Evolutionary conservation across 2,113 vertebrate genomes (phyloP).

Genomic region (Burhinus oedicnemus): DNA sequence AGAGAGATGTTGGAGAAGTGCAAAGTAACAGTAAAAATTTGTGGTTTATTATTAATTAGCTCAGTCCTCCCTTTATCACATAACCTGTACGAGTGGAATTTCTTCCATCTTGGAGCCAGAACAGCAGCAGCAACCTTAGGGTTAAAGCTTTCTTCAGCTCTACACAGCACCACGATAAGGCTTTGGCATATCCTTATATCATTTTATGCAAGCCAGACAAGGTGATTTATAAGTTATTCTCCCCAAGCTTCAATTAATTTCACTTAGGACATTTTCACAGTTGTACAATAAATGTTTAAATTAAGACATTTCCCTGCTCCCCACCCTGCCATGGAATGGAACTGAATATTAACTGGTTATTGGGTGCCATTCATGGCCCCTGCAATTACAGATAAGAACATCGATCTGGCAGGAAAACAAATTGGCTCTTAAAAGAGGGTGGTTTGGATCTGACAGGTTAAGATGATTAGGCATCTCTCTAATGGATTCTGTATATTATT

Average conservation of each 20-base stretch:
- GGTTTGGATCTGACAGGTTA: slow-evolving; percentile 69
- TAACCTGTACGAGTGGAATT: slow-evolving; percentile 33
- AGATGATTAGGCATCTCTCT: slow-evolving; percentile 67
- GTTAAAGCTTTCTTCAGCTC: slow-evolving; percentile 45
- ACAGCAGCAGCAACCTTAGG: background rate
- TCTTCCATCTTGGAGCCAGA: background rate
- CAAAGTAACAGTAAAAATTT: background rate
- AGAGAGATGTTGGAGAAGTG: background rate
- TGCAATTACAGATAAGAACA: slow-evolving; percentile 74
- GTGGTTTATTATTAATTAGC: background rate
- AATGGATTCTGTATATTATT: slow-evolving; percentile 55
- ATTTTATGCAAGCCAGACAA: slow-evolving; percentile 49
- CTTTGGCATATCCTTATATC: slow-evolving; percentile 33
- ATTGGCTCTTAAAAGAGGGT: slow-evolving; percentile 72
- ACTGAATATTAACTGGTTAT: slow-evolving; percentile 72
- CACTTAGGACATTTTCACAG: slow-evolving; percentile 66
- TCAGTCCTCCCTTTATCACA: background rate
- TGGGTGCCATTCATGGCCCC: slow-evolving; percentile 62
- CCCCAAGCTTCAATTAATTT: slow-evolving; percentile 70
- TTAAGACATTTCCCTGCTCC: slow-evolving; percentile 69
- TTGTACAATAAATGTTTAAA: slow-evolving; percentile 72
- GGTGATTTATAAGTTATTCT: slow-evolving; percentile 73
- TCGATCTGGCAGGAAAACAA: slow-evolving; percentile 76
- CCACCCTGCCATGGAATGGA: slow-evolving; percentile 55
- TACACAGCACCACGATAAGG: background rate